A percentile compares a stretch with the other conserved stretches of the same genome.
Evolutionary conservation across 2,113 vertebrate genomes (phyloP).

Genomic region (Uropsilus gracilis): DNA sequence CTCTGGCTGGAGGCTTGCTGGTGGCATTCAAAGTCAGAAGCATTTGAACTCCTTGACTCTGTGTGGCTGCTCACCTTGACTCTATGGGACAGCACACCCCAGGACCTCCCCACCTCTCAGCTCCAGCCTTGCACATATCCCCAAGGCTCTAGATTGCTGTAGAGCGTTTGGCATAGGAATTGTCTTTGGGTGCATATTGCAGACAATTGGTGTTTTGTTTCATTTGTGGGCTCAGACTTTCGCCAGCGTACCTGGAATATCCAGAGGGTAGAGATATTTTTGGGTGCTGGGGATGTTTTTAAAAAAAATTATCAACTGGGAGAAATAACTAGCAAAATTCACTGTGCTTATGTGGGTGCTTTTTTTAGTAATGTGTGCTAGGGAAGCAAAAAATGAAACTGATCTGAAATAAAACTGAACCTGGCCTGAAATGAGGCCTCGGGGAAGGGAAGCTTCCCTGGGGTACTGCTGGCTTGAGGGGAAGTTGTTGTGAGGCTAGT

Average conservation of each 20-base stretch:
- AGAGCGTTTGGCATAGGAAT: neutral
- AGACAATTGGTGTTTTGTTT: neutral
- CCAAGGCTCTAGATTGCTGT: neutral
- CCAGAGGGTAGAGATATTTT: neutral
- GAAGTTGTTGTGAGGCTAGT: neutral
- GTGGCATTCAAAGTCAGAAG: conserved; percentile 6
- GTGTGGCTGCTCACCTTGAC: neutral
- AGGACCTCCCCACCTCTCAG: neutral
- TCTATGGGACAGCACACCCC: neutral
- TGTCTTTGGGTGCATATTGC: neutral
- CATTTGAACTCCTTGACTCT: neutral
- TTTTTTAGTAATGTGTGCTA: neutral
- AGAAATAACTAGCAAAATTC: conserved; percentile 57
- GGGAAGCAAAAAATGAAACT: conserved; percentile 61
- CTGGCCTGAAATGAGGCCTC: conserved; percentile 40
- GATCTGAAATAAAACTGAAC: conserved; percentile 27
- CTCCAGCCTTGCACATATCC: neutral
- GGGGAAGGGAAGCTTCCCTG: neutral
- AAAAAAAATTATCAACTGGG: conserved; percentile 45
- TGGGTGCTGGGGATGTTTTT: neutral
- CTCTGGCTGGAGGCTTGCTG: neutral
- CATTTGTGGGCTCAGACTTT: neutral
- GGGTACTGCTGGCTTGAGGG: neutral
- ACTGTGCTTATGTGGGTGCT: conserved; percentile 50
- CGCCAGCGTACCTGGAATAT: neutral